Evolutionary conservation across 2,113 vertebrate species (phyloP), one percentile per base, ranked within the genome.

Genomic region (Gymnocephalus cernua): DNA sequence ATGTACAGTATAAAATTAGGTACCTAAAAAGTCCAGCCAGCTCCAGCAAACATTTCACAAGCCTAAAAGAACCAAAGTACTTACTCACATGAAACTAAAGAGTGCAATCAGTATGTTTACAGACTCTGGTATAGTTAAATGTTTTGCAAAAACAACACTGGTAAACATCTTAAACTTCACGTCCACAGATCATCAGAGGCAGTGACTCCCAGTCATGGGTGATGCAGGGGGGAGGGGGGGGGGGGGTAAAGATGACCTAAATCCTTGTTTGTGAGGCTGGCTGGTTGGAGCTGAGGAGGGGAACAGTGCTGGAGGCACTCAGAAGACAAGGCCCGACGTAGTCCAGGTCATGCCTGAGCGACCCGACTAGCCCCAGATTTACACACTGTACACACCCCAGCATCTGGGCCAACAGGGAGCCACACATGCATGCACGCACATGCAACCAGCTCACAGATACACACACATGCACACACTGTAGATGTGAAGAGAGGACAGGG

Each of bases 311-410:
- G 92, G 89, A 90, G 92, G 89, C 88, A n/a, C 77, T 82, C 84
- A 80, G 80, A 92, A 93, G 90, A 93, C 92, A 91, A 76, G 88
- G 64, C 82, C 89, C 84, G 72, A 93, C 92, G 90, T 67, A 88
- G 93, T 78, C 84, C 79, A 87, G 91, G 93, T 93, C 93, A 94
- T 85, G 93, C 86, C 91, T 90, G 93, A 94, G 82, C 74, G 80
- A 92, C 88, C 91, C 69, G 64, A 85, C 89, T 65, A 91, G 92
- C 88, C 92, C 88, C 89, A 92, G 85, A 94, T 94, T 94, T 94
- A 93, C 90, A 92, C 93, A 92, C 86, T 89, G 85, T 86, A 91
- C 91, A 93, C 88, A 91, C 82, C 82, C 87, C 81, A 83, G 91
- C 92, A 93, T 88, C 89, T 91, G 89, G 79, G 73, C 88, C 88